Evolutionary conservation across 2,888 invertebrate species (phyloP), one percentile per base, ranked within the genome.

Genomic region (Polyommatus iphigenia): DNA sequence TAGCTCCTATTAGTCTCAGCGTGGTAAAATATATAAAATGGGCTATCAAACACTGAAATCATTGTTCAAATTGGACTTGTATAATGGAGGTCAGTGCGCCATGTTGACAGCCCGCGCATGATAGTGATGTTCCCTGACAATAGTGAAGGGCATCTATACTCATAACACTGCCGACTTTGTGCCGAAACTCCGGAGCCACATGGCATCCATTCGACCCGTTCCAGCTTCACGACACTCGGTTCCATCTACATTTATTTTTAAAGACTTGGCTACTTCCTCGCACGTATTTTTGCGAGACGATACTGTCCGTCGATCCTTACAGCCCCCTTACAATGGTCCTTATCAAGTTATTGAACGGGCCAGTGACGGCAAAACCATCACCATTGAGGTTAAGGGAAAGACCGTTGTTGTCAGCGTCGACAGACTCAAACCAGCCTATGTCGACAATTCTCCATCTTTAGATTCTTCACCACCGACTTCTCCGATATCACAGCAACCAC

Each of bases 311-410:
- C n/a, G n/a, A n/a, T n/a, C 32, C 32, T 32, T 32, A 32, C 32
- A 32, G 32, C 3, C 78, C 0, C 80, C 79, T 0, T 80, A 80
- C 57, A 77, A 67, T 36, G 80, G 79, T 8, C 79, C 79, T 3
- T 75, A 67, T 50, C 54, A 41, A 18, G 76, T 81, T n/a, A 0
- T 79, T 1, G 46, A 73, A 46, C 46, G n/a, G 8, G 20, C 76
- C 67, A n/a, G 6, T 4, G 78, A 79, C 13, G 79, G 76, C 13
- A 79, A 79, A 36, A 78, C 80, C 6, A 20, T 81, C 2, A 79
- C 79, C 1, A 13, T 80, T 15, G 59, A 72, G n/a, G 18, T 79
- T 15, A 80, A 76, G 62, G 80, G 79, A 13, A 81, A 76, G 46
- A 76, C 3, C 15, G 50, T 75, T 24, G 59, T 57, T 3, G 79